phyloP scores from a whole-genome alignment of 2,113 vertebrate species.

The Etheostoma cragini region DNA sequence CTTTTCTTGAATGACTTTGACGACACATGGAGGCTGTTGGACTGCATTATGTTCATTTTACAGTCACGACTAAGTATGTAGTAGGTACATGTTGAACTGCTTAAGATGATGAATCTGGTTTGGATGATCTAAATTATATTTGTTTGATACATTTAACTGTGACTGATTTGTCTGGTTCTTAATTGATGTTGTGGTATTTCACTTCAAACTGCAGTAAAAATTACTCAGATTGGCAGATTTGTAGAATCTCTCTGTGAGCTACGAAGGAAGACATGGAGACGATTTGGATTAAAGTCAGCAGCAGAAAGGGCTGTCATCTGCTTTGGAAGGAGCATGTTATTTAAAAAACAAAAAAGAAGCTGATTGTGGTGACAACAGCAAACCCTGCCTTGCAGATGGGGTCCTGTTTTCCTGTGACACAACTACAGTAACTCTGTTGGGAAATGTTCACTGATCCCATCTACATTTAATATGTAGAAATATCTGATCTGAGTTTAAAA shows the following conservation, averaged over 20 bases:
- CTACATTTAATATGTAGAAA: neutral
- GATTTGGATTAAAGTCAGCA: constrained; percentile 39
- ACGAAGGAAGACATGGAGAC: constrained; percentile 12
- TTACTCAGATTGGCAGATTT: constrained; percentile 30
- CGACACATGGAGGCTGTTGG: neutral
- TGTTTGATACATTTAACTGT: neutral
- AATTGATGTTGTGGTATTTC: constrained; percentile 9
- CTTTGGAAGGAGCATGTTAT: constrained; percentile 3
- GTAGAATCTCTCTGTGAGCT: neutral
- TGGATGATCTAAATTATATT: neutral
- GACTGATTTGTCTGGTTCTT: neutral
- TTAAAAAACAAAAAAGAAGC: neutral
- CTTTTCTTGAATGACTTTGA: neutral
- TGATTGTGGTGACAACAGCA: neutral
- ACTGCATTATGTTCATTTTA: neutral
- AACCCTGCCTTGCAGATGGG: neutral
- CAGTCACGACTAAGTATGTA: neutral
- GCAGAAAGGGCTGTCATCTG: constrained; percentile 27
- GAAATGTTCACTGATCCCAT: neutral
- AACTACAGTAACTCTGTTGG: neutral
- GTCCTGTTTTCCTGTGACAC: neutral
- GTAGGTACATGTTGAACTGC: neutral
- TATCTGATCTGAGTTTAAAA: neutral
- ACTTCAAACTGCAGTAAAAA: constrained; percentile 18
- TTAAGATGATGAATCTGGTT: neutral